Base-by-base conservation (phyloP, 2,113 vertebrate species). In the Gymnarchus niloticus region DNA sequence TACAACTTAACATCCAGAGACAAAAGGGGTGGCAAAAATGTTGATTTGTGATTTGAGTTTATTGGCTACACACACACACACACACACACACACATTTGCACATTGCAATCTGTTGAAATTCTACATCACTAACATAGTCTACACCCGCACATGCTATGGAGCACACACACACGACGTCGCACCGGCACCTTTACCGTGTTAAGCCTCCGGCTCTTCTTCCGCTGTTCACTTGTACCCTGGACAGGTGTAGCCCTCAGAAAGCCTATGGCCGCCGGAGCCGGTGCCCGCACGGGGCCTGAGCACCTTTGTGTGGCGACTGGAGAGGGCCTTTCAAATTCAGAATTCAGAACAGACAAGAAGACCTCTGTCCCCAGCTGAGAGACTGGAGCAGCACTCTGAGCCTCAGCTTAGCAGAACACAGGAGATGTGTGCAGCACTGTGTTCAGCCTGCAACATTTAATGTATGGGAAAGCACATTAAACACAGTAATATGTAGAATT, bases 281-380 rank as follows among this genome's bases (percentile, higher is more conserved):
- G 69, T 87, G 69, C 73, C 37, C 54, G 69, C 76, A 77, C 80
- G 69, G 94, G 93, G 94, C 94, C 92, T 91, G 90, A 87, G 78
- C 51, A 88, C 93, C 95, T 95, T 94, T 94, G 95, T 94, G 94
- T 94, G 93, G 93, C 88, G 87, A 77, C 87, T 89, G 85, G 85
- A 89, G 86, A 91, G 91, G 88, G 91, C 89, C 90, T 93, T 93
- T 82, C 89, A 88, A 91, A 92, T 88, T 59, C 91, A 88, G 93
- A 93, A 94, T 93, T 93, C 92, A 93, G 88, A 84, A 44, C 91
- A 92, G 92, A 95, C 94, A 95, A 95, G 93, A 92, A 92, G 92
- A 91, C 91, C 93, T 93, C 93, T 95, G 94, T 95, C 93, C 92
- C 92, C 90, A 91, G 93, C 91, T 90, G 89, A 86, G 49, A 51